Evolutionary conservation across 30 jellyfish, hydroid and myxozoan genomes (phyloP), one percentile per base, ranked within the genome.

Genomic region (Phacellophora camtschatica): DNA sequence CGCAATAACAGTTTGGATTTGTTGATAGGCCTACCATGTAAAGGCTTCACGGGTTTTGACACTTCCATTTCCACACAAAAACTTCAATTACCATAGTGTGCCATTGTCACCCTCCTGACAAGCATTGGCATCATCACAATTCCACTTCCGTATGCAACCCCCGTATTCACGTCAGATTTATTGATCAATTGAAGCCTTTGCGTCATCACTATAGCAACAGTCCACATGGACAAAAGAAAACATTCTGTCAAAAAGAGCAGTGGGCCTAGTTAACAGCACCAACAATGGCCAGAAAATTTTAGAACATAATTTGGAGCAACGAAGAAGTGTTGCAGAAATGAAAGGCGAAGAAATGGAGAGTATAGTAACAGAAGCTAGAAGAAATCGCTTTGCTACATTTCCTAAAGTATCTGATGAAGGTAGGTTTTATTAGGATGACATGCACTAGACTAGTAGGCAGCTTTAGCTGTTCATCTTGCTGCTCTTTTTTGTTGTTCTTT

Each of bases 361-460:
- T 24, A 46, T 87, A 33, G 86, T 76, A n/a, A 33, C 96, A 9
- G 96, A 87, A 45, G 92, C 84, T 5, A 76, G 56, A 77, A 46
- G 80, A 18, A 87, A 71, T 77, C 92, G 96, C 27, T 87, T 87
- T 49, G 36, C 96, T 3, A 77, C 96, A 0, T 25, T 87, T 37
- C 92, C 91, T 3, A 67, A 68, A 56, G 79, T 87, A 45, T 41
- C 62, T 2, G 96, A 87, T 39, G 96, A 87, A 87, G 96, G 96
- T 87, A 30, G 15, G 56, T 76, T 8, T 4, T n/a, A n/a, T n/a
- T n/a, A n/a, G n/a, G n/a, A n/a, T n/a, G n/a, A n/a, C n/a, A n/a
- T n/a, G n/a, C n/a, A n/a, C n/a, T n/a, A n/a, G n/a, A n/a, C n/a
- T n/a, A n/a, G n/a, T n/a, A n/a, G n/a, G n/a, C n/a, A n/a, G n/a